Conservation (phyloP, 2,113 vertebrate genomes). For the Diphyllodes magnificus region DNA sequence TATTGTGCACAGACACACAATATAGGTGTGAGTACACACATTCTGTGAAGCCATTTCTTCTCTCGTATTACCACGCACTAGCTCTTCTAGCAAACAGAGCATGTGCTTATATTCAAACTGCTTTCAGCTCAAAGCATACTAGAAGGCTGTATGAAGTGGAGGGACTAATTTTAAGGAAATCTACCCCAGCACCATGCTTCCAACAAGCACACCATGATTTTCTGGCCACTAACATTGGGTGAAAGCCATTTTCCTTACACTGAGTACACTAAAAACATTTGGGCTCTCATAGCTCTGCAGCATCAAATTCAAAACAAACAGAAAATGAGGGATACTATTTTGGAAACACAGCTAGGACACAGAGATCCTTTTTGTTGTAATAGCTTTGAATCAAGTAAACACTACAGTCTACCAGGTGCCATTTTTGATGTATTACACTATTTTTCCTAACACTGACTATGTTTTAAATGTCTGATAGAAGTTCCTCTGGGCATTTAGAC, state of each 20-base stretch:
- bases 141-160: not conserved
- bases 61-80: rapidly evolving
- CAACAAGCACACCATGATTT: not conserved
- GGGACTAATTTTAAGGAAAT: not conserved
- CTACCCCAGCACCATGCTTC: not conserved
- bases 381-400: not conserved
- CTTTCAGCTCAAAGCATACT: not conserved
- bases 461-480: not conserved
- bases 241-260: not conserved
- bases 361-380: not conserved
- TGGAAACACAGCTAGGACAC: slow-evolving; percentile 61
- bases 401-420: not conserved
- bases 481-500: not conserved
- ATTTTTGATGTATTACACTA: not conserved
- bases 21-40: not conserved
- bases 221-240: not conserved
- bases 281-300: not conserved
- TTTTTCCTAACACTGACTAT: not conserved
- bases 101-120: not conserved
- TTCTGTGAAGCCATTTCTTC: not conserved
- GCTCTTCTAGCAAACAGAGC: not conserved
- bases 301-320: slow-evolving; percentile 58
- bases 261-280: slow-evolving; percentile 27
- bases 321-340: slow-evolving; percentile 30
- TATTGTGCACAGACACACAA: not conserved